Conservation (phyloP, 2,113 vertebrate genomes). For the human region DNA sequence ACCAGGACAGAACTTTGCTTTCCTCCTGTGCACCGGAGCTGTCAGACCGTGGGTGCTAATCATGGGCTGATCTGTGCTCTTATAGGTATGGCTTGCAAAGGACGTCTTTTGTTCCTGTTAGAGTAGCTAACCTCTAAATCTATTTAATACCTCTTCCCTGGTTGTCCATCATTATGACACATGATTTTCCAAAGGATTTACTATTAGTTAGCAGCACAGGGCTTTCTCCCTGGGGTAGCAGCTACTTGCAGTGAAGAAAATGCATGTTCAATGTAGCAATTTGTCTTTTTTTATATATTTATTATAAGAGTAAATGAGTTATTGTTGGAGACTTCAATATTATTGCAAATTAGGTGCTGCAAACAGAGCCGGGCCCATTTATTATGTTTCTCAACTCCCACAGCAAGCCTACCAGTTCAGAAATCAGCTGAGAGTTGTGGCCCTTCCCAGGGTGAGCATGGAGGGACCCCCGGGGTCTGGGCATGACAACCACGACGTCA, state of each 20-base stretch:
- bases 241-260: constrained; percentile 90
- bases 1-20: constrained; percentile 73
- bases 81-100: constrained; percentile 84
- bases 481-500: constrained; percentile 48
- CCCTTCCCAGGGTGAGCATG: constrained; percentile 71
- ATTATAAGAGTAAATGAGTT: constrained; percentile 92
- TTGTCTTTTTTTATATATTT: constrained; percentile 94
- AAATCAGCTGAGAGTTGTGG: constrained; percentile 77
- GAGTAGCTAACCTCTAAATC: constrained; percentile 90
- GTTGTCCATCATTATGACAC: constrained; percentile 92
- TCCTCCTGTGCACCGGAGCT: constrained; percentile 19
- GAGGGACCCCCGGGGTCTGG: constrained; percentile 62
- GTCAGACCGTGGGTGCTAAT: constrained; percentile 73
- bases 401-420: constrained; percentile 82
- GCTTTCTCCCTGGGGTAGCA: constrained; percentile 88
- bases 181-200: constrained; percentile 91
- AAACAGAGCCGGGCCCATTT: constrained; percentile 85
- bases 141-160: constrained; percentile 89
- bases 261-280: constrained; percentile 91
- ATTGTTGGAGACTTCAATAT: constrained; percentile 90
- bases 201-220: constrained; percentile 89
- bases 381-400: constrained; percentile 86
- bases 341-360: constrained; percentile 89
- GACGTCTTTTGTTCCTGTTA: constrained; percentile 89
- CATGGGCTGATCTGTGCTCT: constrained; percentile 75